Percentiles rank a stretch among this genome's conserved stretches.
phyloP scores from a whole-genome alignment of 2,113 vertebrate genomes.

The Bufo bufo region DNA sequence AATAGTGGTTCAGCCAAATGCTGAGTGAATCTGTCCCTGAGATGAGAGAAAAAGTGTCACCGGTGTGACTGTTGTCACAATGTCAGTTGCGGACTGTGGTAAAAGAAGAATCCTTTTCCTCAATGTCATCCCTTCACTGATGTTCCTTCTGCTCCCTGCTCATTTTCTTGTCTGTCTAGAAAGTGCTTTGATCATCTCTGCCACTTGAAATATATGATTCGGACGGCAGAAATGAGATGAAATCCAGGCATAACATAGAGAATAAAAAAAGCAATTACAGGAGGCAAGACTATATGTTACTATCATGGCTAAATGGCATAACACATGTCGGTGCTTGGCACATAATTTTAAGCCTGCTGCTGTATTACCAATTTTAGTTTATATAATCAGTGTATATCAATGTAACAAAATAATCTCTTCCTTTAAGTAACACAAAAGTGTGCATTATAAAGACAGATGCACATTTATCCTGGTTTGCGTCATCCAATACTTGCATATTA shows the following conservation, averaged over 20 bases:
- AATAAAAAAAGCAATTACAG: conserved; percentile 54
- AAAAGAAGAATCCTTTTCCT: conserved; percentile 42
- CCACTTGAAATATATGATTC: conserved; percentile 57
- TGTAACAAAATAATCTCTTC: neutral
- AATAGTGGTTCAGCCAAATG: conserved; percentile 22
- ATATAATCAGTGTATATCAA: neutral
- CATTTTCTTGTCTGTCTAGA: conserved; percentile 55
- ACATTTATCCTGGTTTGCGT: neutral
- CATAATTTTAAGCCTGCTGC: neutral
- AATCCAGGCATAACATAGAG: conserved; percentile 52
- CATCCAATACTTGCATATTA: neutral
- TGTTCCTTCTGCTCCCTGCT: conserved; percentile 46
- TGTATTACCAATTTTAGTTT: neutral
- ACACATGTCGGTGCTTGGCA: conserved; percentile 12
- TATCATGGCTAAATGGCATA: conserved; percentile 47
- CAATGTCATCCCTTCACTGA: conserved; percentile 53
- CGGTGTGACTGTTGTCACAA: conserved; percentile 28
- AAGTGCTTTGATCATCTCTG: conserved; percentile 58
- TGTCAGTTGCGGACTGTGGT: conserved; percentile 21
- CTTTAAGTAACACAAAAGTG: neutral
- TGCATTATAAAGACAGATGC: neutral
- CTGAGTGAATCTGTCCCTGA: conserved; percentile 4
- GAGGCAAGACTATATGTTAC: conserved; percentile 51
- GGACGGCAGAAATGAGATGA: conserved; percentile 56
- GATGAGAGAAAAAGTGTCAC: conserved; percentile 32